Conservation (phyloP, 2,888 invertebrate genomes). For the Minunthozetes semirufus region DNA sequence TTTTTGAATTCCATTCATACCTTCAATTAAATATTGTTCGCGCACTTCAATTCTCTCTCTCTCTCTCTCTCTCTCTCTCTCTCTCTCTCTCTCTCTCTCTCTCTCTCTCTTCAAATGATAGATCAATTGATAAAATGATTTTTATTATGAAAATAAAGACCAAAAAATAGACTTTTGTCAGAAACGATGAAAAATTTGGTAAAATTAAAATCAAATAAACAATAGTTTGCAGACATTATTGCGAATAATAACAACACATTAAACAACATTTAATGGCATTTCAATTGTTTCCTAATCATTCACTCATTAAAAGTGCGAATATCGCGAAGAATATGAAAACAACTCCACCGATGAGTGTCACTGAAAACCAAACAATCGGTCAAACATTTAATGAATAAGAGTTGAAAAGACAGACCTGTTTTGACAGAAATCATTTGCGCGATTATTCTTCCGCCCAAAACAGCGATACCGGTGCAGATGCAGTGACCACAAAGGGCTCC, state of each 20-base stretch:
- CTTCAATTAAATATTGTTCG: too few species aligned
- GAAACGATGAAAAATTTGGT: neutral
- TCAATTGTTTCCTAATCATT: neutral
- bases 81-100: neutral
- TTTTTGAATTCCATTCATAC: too few species aligned
- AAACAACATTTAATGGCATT: neutral
- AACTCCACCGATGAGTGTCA: conserved; percentile 90
- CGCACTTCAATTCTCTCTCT: neutral
- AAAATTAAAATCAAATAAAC: neutral
- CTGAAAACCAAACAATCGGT: conserved; percentile 57
- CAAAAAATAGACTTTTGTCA: neutral
- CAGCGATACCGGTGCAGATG: conserved; percentile 92
- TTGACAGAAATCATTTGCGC: conserved; percentile 95
- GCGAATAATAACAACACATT: neutral
- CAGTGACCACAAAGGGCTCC: conserved; percentile 92
- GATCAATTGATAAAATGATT: too few species aligned
- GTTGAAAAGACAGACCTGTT: conserved; percentile 61
- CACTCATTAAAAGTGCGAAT: conserved; percentile 46
- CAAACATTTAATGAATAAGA: neutral
- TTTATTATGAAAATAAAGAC: too few species aligned
- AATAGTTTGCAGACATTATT: neutral
- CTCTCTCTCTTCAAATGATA: neutral
- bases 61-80: neutral
- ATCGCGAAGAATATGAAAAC: conserved; percentile 91
- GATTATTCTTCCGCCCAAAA: conserved; percentile 90